These are phyloP conservation scores for Cirrhinus mrigala DNA, from an alignment of 2,797 vertebrate species.

Conservation along the genomic window DNA sequence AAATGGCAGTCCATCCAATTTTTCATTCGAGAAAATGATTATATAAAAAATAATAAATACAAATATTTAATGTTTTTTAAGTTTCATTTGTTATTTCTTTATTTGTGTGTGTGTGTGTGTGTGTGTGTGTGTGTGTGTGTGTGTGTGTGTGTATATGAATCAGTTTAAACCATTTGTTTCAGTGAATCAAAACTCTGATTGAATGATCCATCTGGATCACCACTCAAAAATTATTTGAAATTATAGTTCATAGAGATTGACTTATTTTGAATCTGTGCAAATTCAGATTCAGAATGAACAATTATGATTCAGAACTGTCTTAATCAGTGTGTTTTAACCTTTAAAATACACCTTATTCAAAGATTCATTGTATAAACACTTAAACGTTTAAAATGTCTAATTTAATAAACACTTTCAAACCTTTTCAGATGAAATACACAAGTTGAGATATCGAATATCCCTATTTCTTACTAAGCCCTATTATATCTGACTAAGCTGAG, in stretches of 20 bases:
- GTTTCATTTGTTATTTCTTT: no score
- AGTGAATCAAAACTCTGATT: not conserved
- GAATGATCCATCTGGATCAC: not conserved
- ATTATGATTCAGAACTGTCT: not conserved
- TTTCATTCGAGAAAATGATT: no score
- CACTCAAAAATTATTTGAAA: not conserved
- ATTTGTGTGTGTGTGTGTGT: no score
- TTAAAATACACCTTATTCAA: not conserved
- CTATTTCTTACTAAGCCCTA: conserved; percentile 3
- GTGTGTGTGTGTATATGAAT: not conserved
- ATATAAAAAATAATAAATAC: no score
- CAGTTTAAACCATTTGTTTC: not conserved
- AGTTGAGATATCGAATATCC: not conserved
- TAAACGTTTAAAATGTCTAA: no score
- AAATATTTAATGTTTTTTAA: no score
- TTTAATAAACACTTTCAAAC: not conserved
- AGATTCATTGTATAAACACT: not conserved
- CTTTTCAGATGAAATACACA: not conserved
- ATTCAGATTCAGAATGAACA: not conserved
- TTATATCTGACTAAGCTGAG: conserved; percentile 23
- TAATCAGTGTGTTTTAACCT: no score
- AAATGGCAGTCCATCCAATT: no score
- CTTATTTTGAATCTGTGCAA: not conserved
- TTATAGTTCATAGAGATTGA: not conserved
- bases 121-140: no score